A percentile compares a stretch with the other conserved stretches of the same genome.
phyloP scores from a whole-genome alignment of 1,140 invertebrate genomes.

The Gerris buenoi region DNA sequence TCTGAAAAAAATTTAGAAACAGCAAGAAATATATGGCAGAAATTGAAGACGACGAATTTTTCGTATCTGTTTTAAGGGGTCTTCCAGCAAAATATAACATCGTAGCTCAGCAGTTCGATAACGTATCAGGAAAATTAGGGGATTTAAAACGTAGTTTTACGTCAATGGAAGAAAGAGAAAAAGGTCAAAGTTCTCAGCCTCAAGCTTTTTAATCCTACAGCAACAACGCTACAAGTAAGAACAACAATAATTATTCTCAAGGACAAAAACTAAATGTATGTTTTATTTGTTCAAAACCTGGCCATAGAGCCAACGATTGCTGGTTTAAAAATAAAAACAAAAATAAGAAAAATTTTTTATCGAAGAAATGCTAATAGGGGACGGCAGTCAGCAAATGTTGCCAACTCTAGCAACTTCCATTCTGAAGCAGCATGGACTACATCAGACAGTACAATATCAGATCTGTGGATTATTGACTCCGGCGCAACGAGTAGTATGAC shows the following conservation, averaged over 20 bases:
- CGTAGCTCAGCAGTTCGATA: not conserved
- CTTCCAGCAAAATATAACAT: not conserved
- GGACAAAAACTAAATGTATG: not conserved
- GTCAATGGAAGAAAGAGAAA: not conserved
- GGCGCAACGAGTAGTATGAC: not conserved
- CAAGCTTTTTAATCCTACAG: not conserved
- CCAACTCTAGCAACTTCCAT: not conserved
- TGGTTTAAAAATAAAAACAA: not conserved
- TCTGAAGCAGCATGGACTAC: not conserved
- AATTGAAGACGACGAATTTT: not conserved
- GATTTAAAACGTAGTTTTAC: not conserved
- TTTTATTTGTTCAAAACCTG: not conserved
- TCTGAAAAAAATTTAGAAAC: not conserved
- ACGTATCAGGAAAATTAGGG: not conserved
- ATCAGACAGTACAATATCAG: not conserved
- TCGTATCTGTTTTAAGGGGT: not conserved
- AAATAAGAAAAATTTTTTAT: not conserved
- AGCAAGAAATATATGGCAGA: not conserved
- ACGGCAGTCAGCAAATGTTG: not conserved
- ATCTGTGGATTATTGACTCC: not conserved
- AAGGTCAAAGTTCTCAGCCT: not conserved
- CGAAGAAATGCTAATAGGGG: too few relatives aligned
- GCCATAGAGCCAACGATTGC: not conserved
- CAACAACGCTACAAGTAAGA: too few relatives aligned
- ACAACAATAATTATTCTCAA: not conserved